Conservation (phyloP, 2,113 vertebrate genomes). For the Sarotherodon lohbergeri region DNA sequence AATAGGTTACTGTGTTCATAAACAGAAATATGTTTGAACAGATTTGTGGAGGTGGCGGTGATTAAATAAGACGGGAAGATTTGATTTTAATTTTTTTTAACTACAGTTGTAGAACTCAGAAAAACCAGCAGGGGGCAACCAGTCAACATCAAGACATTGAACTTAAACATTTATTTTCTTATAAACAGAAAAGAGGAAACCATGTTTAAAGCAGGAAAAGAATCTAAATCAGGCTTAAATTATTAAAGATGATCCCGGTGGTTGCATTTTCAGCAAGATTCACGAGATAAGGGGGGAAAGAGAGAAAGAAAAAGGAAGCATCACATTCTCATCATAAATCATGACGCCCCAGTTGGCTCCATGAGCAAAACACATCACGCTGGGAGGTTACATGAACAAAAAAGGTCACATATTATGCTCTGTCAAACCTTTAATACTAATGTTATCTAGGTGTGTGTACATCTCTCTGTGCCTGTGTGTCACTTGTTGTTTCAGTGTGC, state of each 20-base stretch:
- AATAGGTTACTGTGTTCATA: neutral
- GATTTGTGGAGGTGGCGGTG: neutral
- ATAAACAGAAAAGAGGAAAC: neutral
- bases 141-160: neutral
- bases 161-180: neutral
- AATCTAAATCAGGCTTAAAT: neutral
- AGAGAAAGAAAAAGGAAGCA: neutral
- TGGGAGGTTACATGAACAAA: neutral
- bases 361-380: neutral
- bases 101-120: slow-evolving; percentile 7
- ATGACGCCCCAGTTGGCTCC: neutral
- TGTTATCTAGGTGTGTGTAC: neutral
- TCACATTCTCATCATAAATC: neutral
- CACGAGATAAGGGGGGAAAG: neutral
- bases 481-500: neutral
- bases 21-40: neutral
- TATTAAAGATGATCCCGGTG: neutral
- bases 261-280: neutral
- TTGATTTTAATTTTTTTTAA: neutral
- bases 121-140: slow-evolving; percentile 50
- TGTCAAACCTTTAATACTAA: neutral
- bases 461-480: neutral
- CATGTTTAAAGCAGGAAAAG: neutral
- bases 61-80: neutral
- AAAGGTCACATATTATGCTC: neutral